Base-by-base conservation (phyloP, 2,797 vertebrate species). In the Sebastiscus tertius region DNA sequence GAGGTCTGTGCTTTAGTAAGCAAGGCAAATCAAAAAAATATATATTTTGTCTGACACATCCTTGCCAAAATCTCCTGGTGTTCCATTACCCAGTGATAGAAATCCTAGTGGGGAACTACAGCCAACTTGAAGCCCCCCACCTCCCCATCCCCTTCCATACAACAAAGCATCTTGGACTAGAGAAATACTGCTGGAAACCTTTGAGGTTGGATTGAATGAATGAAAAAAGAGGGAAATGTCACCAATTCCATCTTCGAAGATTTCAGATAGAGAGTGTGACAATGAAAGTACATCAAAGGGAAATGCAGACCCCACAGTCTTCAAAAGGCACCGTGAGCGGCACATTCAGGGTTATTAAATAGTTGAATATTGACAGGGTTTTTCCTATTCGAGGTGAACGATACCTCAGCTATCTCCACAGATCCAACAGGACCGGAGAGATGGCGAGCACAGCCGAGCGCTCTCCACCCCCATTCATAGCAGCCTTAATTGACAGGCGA, bases 171-270 rank as follows among this genome's bases (percentile, higher is more conserved):
- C 81, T 79, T 66, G 89, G 92, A 92, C 91, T 75, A 66, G 78
- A 92, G 90, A 92, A 93, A 92, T 89, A 91, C 87, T 80, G 90
- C 88, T 65, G 75, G 81, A 93, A 95, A 93, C 90, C 95, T 95
- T 95, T 94, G 94, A 95, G 94, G 94, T 94, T 94, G 94, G 93
- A 94, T 93, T 92, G 92, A 92, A 94, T 94, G 91, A 93, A 94
- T 92, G 89, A 93, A 94, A 94, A 94, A 93, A 93, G 78, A 89
- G 88, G 91, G 20, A 95, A 94, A 94, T 95, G 93, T 95, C 94
- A 95, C 92, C 91, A 94, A 94, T 94, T 94, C 89, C 90, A 92
- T 94, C 91, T 93, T 81, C 46, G 88, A 92, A 94, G 93, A 94
- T 94, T 94, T 93, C 90, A 92, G 93, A 95, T 95, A 93, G 91